Conservation (phyloP, 1,140 invertebrate genomes). For the Aphelenchoides fujianensis region DNA sequence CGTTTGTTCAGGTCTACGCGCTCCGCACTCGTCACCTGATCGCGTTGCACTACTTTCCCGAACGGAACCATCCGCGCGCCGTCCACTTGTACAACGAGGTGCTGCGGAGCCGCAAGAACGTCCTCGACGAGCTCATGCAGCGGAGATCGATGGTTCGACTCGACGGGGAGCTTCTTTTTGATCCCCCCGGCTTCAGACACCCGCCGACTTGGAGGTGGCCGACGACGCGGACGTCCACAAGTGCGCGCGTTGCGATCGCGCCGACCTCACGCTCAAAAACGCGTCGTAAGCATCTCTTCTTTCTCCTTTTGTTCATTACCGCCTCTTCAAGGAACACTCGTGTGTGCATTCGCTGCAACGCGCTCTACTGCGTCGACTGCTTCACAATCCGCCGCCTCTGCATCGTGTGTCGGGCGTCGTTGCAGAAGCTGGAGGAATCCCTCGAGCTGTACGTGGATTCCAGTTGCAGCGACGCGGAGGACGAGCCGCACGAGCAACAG, state of each 20-base stretch:
- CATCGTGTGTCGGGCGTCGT: slow-evolving; percentile 18
- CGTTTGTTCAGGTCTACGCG: slow-evolving; percentile 41
- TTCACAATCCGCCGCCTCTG: slow-evolving; percentile 32
- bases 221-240: slow-evolving; percentile 35
- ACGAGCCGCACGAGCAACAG: no score
- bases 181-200: no score
- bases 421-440: slow-evolving; percentile 34
- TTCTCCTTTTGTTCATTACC: slow-evolving; percentile 18
- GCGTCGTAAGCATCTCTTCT: slow-evolving; percentile 21
- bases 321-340: slow-evolving; percentile 33
- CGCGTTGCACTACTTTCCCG: slow-evolving; percentile 44
- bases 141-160: slow-evolving; percentile 19
- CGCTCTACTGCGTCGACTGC: slow-evolving; percentile 44
- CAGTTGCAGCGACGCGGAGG: slow-evolving; percentile 26
- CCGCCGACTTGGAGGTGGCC: slow-evolving; percentile 15
- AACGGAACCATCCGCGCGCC: slow-evolving; percentile 29
- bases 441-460: slow-evolving; percentile 44
- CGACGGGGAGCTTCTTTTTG: no score
- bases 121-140: slow-evolving; percentile 29
- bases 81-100: slow-evolving; percentile 38
- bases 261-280: slow-evolving; percentile 29
- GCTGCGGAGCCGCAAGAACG: slow-evolving; percentile 24
- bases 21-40: slow-evolving; percentile 30
- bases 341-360: slow-evolving; percentile 30
- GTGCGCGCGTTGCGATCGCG: slow-evolving; percentile 28